phyloP scores from a whole-genome alignment of 37 sponge, comb jelly and placozoan genomes.

The Bolinopsis microptera region DNA sequence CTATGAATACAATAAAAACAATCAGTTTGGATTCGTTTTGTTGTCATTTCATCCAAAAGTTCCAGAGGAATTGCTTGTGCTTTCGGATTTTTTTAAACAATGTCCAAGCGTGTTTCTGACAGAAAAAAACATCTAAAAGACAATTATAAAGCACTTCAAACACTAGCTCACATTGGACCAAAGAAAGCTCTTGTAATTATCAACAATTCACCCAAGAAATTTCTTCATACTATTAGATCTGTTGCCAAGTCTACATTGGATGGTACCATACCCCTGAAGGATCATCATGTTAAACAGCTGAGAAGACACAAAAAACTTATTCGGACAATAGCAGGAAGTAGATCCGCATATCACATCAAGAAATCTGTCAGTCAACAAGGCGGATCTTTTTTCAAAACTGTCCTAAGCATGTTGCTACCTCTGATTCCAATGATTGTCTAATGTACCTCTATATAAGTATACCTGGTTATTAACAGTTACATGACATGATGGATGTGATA shows the following conservation, averaged over 20 bases:
- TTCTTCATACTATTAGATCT: constrained; percentile 3
- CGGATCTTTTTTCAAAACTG: constrained; percentile 23
- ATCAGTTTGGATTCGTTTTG: constrained; percentile 53
- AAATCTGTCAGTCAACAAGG: constrained; percentile 35
- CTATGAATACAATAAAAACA: constrained; percentile 29
- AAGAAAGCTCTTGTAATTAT: constrained; percentile 29
- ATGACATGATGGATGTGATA: background rate
- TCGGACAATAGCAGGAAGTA: background rate
- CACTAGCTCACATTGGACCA: constrained; percentile 27
- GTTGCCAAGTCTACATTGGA: background rate
- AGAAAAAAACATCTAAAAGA: background rate
- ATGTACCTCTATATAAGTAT: background rate
- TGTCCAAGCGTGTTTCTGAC: constrained; percentile 59
- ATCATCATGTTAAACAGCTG: constrained; percentile 6
- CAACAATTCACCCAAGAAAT: constrained; percentile 32
- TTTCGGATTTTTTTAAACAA: constrained; percentile 2
- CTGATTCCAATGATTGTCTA: constrained; percentile 14
- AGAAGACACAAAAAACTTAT: background rate
- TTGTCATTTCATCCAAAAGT: constrained; percentile 63
- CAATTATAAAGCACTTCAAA: constrained; percentile 13
- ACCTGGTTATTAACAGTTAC: background rate
- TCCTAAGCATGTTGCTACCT: constrained; percentile 8
- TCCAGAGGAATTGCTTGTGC: constrained; percentile 54
- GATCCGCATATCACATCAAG: background rate
- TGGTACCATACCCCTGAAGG: constrained; percentile 26